Evolutionary conservation across 1,140 invertebrate genomes (phyloP).

Genomic region (Carcinoscorpius rotundicauda): DNA sequence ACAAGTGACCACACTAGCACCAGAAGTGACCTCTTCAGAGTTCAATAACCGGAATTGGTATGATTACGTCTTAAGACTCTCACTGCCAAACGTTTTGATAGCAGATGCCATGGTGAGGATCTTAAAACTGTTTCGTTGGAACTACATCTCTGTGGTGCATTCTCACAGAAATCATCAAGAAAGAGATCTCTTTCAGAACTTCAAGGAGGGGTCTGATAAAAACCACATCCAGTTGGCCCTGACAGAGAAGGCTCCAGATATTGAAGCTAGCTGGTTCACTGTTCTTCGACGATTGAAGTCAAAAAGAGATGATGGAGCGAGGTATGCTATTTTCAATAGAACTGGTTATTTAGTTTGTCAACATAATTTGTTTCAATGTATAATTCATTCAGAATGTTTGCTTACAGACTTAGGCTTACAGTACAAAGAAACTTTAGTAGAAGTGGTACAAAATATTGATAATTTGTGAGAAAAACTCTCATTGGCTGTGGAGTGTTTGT

Average conservation of each 20-base stretch:
- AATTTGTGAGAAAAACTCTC: no score
- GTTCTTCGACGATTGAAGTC: conserved; percentile 4
- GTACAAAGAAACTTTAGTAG: background rate
- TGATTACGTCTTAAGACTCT: conserved; percentile 27
- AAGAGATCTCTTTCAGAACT: conserved; percentile 24
- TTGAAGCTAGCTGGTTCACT: conserved; percentile 1
- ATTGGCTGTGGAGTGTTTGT: no score
- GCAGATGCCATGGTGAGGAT: conserved; percentile 24
- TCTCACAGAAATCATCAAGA: conserved; percentile 20
- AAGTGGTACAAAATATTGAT: no score
- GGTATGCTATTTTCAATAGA: conserved; percentile 1
- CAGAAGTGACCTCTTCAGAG: conserved; percentile 20
- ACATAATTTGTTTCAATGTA: no score
- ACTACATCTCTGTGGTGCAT: conserved; percentile 27
- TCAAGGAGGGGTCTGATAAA: conserved; percentile 20
- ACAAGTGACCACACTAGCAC: conserved; percentile 25
- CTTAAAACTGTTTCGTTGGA: conserved; percentile 26
- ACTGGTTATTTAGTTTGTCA: background rate
- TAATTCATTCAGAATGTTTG: no score
- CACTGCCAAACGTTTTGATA: conserved; percentile 24
- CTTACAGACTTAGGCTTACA: no score
- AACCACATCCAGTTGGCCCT: conserved; percentile 14
- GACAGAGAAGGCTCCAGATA: conserved; percentile 10
- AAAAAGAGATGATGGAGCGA: conserved; percentile 13
- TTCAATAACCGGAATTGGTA: conserved; percentile 24